Base-by-base conservation (phyloP, 53 echinoderm and acorn worm genomes). In the Arbacia lixula region DNA sequence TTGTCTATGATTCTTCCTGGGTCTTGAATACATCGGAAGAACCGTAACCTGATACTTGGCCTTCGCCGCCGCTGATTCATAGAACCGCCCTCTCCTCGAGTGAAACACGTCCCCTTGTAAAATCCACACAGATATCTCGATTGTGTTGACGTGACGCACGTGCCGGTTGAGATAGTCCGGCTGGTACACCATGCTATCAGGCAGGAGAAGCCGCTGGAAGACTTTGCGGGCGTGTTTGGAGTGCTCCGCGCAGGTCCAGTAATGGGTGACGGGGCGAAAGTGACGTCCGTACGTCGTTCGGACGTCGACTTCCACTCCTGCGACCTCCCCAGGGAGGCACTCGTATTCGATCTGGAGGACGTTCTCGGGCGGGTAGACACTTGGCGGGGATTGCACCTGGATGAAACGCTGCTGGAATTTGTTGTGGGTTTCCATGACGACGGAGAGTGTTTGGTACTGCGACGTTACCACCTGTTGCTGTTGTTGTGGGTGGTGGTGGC, bases 391-490 rank as follows among this genome's bases (percentile, higher is more conserved):
- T 40, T 60, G 61, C 49, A 81, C 82, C 43, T 81, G 82, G 52
- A 81, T 81, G 64, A 81, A 81, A 16, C 82, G 82, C 10, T 81
- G 43, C 32, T 81, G 64, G 4, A 28, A 49, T 27, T 30, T 42
- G n/a, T 46, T 63, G 63, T 64, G 28, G 41, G 82, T 63, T 49
- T 63, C 82, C 82, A 81, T 46, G 64, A 81, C 82, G 50, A 81
- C 82, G 1, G 82, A 81, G 33, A 81, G 64, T 17, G 82, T 63
- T 32, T 63, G 31, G 14, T 81, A 35, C 1, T 77, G 58, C 12
- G 78, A 77, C 1, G 39, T n/a, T n/a, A n/a, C 57, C 12, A 46
- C 21, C 11, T 10, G 57, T 5, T 12, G 57, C 5, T 57, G n/a
- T n/a, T n/a, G n/a, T n/a, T n/a, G n/a, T n/a, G n/a, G n/a, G n/a